phyloP scores from a whole-genome alignment of 2,888 invertebrate species.

The Diloba caeruleocephala region DNA sequence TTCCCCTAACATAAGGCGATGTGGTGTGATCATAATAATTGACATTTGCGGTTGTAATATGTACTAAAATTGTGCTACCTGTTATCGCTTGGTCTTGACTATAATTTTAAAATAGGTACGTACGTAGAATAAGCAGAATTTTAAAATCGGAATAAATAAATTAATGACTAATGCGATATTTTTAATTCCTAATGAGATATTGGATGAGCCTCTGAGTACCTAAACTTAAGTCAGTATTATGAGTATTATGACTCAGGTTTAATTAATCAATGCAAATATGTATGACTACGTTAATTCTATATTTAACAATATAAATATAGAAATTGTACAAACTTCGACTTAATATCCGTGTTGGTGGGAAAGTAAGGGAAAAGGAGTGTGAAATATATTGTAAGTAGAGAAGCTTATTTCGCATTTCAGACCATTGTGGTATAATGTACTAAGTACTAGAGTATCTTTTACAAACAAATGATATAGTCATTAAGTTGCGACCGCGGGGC shows the following conservation, averaged over 20 bases:
- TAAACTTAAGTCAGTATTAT: not conserved
- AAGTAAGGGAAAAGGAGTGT: conserved; percentile 50
- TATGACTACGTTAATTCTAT: conserved; percentile 20
- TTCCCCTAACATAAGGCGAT: conserved; percentile 13
- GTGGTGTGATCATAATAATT: conserved; percentile 12
- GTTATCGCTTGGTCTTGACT: not conserved
- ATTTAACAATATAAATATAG: conserved; percentile 35
- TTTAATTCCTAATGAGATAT: not conserved
- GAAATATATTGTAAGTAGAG: conserved; percentile 44
- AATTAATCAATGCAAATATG: conserved; percentile 11
- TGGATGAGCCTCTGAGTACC: not conserved
- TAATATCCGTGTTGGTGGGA: conserved; percentile 42
- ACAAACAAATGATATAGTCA: no score
- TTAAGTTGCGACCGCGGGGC: no score
- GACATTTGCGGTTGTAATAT: conserved; percentile 6
- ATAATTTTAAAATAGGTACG: not conserved
- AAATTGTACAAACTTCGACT: conserved; percentile 39
- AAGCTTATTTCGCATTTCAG: no score
- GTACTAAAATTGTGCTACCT: not conserved
- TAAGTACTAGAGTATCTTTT: no score
- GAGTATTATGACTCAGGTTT: not conserved
- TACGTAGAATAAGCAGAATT: no score
- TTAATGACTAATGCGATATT: conserved; percentile 7
- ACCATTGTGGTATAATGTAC: no score
- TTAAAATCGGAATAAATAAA: not conserved